Conservation (phyloP, 1,140 invertebrate species). For the Drosophila aff. region DNA sequence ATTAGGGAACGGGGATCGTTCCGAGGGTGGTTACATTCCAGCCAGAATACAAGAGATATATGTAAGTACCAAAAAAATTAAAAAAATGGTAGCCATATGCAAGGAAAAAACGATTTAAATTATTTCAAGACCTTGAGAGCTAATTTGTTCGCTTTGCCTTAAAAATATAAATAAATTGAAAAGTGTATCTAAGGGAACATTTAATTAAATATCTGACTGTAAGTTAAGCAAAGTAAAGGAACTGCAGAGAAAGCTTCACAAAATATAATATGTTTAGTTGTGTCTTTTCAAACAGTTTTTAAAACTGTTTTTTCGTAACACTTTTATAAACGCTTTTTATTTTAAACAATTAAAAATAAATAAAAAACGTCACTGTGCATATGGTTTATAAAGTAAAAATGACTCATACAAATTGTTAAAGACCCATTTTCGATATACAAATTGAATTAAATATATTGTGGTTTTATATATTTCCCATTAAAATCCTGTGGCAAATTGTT, state of each 20-base stretch:
- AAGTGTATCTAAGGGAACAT: background rate
- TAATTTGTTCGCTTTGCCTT: background rate
- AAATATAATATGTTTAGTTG: background rate
- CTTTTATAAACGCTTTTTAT: background rate
- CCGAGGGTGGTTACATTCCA: background rate
- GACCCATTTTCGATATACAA: slow-evolving; percentile 30
- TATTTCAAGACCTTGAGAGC: background rate
- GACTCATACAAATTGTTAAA: slow-evolving; percentile 15
- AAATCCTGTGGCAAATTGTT: slow-evolving; percentile 70
- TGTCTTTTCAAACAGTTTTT: background rate
- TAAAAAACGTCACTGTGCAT: background rate
- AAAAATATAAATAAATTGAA: background rate
- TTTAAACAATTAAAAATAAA: background rate
- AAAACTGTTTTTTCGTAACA: background rate
- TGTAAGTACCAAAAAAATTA: background rate
- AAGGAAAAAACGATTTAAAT: background rate
- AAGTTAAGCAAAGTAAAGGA: background rate
- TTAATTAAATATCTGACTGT: background rate
- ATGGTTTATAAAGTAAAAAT: background rate
- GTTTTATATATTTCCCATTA: slow-evolving; percentile 76
- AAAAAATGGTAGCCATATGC: background rate
- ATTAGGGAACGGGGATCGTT: slow-evolving; percentile 23
- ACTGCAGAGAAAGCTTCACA: background rate
- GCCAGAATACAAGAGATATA: slow-evolving; percentile 3
- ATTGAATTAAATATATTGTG: slow-evolving; percentile 74